Base-by-base conservation (phyloP, 2,888 invertebrate genomes). In the Helleia helle region DNA sequence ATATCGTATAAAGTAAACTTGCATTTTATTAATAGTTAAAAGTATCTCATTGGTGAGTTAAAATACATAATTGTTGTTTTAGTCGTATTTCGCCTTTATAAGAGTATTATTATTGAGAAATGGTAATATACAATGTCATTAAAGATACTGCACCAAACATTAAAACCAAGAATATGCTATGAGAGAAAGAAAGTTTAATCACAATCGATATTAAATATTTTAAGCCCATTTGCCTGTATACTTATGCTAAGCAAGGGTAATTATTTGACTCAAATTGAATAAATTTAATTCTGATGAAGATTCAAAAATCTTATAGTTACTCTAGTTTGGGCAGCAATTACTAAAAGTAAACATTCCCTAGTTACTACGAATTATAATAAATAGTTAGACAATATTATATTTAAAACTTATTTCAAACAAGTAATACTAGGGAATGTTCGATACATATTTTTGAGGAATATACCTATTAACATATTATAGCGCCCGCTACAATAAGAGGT, bases 121-220 rank as follows among this genome's bases (percentile, higher is more conserved):
- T 83, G 81, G 66, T 65, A 79, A 80, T 83, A 71, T 81, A 81
- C 83, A 83, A 83, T 81, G 83, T 75, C 70, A 81, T 79, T 74
- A 83, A 75, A 75, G 57, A 75, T 77, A 73, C 84, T 81, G 83
- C 80, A 79, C 81, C 83, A 83, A 81, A 79, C 76, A 72, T 76
- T 74, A 76, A 72, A 76, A 76, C 75, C 72, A 77, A 71, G 65
- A 70, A 68, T 74, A 77, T 72, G 70, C 73, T 72, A 71, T 71
- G 70, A 73, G 62, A 73, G 56, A 71, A 62, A 71, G 71, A 60
- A 61, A 65, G 57, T 60, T 65, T 62, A 70, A 69, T 71, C 65
- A 72, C 65, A 61, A 68, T 68, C 62, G 67, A 65, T 67, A 59
- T 70, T 53, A 62, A 68, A 65, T 67, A 59, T 71, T 53, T 70